These are phyloP conservation scores for Amphipyra berbera DNA, from an alignment of 2,888 invertebrate species.

Conservation along the genomic window DNA sequence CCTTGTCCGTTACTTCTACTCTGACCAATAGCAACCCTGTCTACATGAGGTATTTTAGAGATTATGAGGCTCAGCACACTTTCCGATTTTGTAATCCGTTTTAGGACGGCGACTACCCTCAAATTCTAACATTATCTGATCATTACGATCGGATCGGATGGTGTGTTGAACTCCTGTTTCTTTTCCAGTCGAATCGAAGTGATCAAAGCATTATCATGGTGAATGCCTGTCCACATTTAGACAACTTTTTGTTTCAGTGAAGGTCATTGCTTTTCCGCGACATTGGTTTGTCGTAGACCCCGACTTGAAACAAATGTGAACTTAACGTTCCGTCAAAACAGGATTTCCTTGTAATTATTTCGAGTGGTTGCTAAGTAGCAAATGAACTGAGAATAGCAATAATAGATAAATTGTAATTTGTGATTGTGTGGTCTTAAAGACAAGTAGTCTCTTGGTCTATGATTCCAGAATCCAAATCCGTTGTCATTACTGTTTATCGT, in stretches of 20 bases:
- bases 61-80: too few relatives aligned
- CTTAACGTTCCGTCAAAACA: slow-evolving; percentile 39
- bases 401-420: not conserved
- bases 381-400: slow-evolving; percentile 5
- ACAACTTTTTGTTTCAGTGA: slow-evolving; percentile 44
- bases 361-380: slow-evolving; percentile 19
- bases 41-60: too few relatives aligned
- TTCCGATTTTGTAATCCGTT: too few relatives aligned
- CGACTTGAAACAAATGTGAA: slow-evolving; percentile 44
- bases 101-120: too few relatives aligned
- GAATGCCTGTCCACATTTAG: slow-evolving; percentile 47
- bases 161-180: too few relatives aligned
- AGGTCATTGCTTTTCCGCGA: slow-evolving; percentile 50
- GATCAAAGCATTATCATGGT: slow-evolving; percentile 41
- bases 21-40: too few relatives aligned
- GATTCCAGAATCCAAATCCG: too few relatives aligned
- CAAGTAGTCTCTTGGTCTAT: too few relatives aligned
- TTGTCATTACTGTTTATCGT: too few relatives aligned
- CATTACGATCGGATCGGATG: too few relatives aligned
- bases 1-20: not conserved
- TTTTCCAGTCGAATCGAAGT: not conserved
- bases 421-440: not conserved
- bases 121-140: too few relatives aligned
- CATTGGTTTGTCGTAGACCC: slow-evolving; percentile 44
- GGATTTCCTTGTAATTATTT: slow-evolving; percentile 52